These are phyloP conservation scores for Hapalemur alaotrensis DNA, from an alignment of 2,797 vertebrate species.

Conservation along the genomic window DNA sequence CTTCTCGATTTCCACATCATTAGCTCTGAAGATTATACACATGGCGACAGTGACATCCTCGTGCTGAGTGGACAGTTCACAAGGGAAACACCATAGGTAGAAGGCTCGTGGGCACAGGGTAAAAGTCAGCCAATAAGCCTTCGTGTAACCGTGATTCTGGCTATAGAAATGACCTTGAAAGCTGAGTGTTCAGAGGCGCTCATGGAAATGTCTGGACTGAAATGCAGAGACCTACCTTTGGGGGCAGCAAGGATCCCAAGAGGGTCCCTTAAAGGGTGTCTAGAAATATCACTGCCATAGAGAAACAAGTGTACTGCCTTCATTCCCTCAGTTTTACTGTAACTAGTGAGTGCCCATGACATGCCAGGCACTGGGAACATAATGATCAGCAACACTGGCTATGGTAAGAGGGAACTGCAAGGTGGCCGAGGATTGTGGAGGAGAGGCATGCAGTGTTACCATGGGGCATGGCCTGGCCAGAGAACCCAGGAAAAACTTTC, in stretches of 20 bases:
- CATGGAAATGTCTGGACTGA: not conserved
- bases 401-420: not conserved
- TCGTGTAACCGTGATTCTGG: not conserved
- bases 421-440: rapidly evolving
- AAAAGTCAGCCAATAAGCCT: not conserved
- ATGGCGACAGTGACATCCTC: not conserved
- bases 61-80: not conserved
- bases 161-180: not conserved
- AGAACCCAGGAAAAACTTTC: not conserved
- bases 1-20: not conserved
- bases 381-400: not conserved
- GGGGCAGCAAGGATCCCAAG: not conserved
- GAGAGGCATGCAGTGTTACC: rapidly evolving
- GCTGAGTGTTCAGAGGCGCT: not conserved
- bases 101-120: not conserved
- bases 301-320: not conserved
- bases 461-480: not conserved
- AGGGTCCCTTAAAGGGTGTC: not conserved
- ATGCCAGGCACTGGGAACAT: not conserved
- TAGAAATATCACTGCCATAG: not conserved
- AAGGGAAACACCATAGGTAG: not conserved
- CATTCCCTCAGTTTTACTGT: not conserved
- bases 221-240: not conserved
- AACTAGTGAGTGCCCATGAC: not conserved
- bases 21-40: not conserved